Conservation (phyloP, 2,888 invertebrate genomes). For the Pseudanteris insignis region DNA sequence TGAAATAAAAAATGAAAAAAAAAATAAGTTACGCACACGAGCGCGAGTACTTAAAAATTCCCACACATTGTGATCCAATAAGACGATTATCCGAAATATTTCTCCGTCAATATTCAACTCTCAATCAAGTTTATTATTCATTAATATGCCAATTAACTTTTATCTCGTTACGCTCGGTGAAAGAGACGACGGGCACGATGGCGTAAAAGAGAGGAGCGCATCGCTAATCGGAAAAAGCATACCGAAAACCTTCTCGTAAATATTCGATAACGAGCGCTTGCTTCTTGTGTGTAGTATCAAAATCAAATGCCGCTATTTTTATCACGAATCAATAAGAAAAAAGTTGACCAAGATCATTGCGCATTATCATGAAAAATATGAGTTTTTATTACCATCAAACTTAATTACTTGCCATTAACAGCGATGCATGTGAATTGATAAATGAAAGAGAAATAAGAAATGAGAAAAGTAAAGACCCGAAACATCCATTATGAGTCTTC, state of each 20-base stretch:
- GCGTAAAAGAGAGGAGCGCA: slow-evolving; percentile 13
- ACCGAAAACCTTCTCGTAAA: slow-evolving; percentile 28
- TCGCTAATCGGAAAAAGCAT: slow-evolving; percentile 1
- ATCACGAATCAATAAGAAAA: slow-evolving; percentile 17
- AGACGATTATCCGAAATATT: slow-evolving; percentile 53
- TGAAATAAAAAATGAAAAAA: slow-evolving; percentile 30
- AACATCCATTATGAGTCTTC: too few relatives aligned
- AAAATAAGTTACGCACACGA: slow-evolving; percentile 51
- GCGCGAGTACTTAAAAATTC: too few relatives aligned
- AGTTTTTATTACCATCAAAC: not conserved
- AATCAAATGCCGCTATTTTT: slow-evolving; percentile 23
- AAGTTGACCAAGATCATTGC: too few relatives aligned
- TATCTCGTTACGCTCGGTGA: slow-evolving; percentile 48
- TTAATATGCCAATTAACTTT: slow-evolving; percentile 60
- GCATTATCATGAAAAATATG: not conserved
- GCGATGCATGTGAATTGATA: slow-evolving; percentile 9
- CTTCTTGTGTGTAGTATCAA: slow-evolving; percentile 13
- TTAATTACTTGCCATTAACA: slow-evolving; percentile 23
- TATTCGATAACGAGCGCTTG: slow-evolving; percentile 30
- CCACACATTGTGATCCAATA: slow-evolving; percentile 49
- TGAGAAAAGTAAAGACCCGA: too few relatives aligned
- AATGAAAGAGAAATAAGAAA: too few relatives aligned
- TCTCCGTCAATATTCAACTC: slow-evolving; percentile 51
- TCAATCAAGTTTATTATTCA: slow-evolving; percentile 61
- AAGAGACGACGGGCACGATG: too few relatives aligned